A percentile compares a stretch with the other conserved stretches of the same genome.
phyloP scores from a whole-genome alignment of 2,113 vertebrate genomes.

The Cyanoramphus novaezelandiae region DNA sequence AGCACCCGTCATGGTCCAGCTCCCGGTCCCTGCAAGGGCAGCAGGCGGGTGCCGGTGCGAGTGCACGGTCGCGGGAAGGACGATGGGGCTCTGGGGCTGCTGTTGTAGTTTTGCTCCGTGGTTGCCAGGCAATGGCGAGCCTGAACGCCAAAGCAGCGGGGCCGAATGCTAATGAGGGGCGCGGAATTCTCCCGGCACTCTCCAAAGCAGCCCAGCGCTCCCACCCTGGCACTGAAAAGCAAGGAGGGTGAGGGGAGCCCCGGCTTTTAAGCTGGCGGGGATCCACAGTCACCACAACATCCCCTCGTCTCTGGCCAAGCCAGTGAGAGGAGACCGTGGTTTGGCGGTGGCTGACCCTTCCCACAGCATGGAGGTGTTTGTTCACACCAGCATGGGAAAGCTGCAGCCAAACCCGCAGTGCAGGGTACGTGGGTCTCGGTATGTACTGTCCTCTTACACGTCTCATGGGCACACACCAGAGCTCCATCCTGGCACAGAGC shows the following conservation, averaged over 20 bases:
- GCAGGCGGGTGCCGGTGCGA: not conserved
- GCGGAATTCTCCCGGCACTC: not conserved
- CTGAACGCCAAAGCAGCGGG: conserved; percentile 48
- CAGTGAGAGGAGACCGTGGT: fast-evolving
- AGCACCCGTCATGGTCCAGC: fast-evolving
- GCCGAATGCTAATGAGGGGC: conserved; percentile 50
- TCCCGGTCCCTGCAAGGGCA: not conserved
- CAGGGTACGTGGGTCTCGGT: fast-evolving
- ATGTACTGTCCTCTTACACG: fast-evolving
- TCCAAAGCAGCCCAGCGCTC: not conserved
- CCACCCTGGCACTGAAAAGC: not conserved
- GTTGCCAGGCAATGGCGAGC: conserved; percentile 88
- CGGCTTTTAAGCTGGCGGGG: not conserved
- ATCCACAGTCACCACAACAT: not conserved
- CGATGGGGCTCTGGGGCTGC: conserved; percentile 64
- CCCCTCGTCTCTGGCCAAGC: not conserved
- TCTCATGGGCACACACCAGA: not conserved
- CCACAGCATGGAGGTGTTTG: fast-evolving
- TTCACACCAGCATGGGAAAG: fast-evolving
- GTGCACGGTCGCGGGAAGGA: not conserved
- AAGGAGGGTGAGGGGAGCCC: not conserved
- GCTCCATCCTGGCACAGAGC: fast-evolving
- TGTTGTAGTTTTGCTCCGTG: conserved; percentile 85
- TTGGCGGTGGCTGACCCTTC: not conserved
- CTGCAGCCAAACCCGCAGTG: not conserved